Conservation (phyloP, 2,797 vertebrate genomes). For the Lepilemur septentrionalis region DNA sequence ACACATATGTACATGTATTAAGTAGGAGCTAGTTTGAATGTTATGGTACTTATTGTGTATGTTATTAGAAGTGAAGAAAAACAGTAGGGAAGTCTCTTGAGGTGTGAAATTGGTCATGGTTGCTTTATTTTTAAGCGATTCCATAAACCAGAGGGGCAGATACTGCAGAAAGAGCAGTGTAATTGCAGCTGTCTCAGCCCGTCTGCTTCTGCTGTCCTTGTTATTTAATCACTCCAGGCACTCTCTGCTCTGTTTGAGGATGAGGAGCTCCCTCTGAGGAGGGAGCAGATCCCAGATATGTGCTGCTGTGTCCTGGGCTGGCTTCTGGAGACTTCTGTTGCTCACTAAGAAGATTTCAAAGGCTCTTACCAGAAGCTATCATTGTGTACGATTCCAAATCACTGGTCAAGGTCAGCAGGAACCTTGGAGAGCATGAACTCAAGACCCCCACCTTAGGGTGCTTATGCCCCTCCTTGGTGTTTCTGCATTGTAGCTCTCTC, state of each 20-base stretch:
- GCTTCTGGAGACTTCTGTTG: not conserved
- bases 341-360: not conserved
- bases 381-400: not conserved
- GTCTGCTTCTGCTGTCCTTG: not conserved
- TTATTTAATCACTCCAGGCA: not conserved
- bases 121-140: not conserved
- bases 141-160: not conserved
- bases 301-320: not conserved
- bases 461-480: not conserved
- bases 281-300: too few relatives aligned
- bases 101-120: not conserved
- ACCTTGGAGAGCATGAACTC: not conserved
- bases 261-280: not conserved
- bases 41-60: not conserved
- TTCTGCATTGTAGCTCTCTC: not conserved
- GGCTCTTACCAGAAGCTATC: not conserved
- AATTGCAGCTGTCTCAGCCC: not conserved
- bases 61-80: not conserved
- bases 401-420: too few relatives aligned
- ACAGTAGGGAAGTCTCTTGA: not conserved
- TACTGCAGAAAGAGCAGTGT: not conserved
- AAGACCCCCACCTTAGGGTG: not conserved
- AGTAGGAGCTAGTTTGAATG: not conserved
- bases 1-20: not conserved
- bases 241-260: not conserved